Percentiles rank a stretch among this genome's conserved stretches.
Evolutionary conservation across 1,140 invertebrate genomes (phyloP).

Genomic region (Calosoma granatense): DNA sequence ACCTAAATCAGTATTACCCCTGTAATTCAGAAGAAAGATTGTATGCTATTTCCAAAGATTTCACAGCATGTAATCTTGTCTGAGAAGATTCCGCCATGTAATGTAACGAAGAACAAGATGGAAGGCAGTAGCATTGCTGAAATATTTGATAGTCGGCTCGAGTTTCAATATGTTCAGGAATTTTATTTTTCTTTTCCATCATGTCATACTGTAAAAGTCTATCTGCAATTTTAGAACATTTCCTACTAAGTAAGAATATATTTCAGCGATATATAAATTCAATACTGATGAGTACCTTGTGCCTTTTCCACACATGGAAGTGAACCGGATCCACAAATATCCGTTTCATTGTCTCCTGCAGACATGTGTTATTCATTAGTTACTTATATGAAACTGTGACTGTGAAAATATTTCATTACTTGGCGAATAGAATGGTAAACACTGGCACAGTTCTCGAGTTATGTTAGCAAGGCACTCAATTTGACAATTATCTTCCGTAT

Average conservation of each 20-base stretch:
- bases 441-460: slow-evolving; percentile 41
- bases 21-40: too few species aligned
- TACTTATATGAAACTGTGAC: background rate
- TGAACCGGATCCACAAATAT: slow-evolving; percentile 37
- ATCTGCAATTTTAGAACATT: background rate
- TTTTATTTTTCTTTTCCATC: background rate
- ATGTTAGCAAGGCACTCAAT: slow-evolving; percentile 53
- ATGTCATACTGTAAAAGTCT: background rate
- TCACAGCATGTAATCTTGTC: too few species aligned
- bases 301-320: slow-evolving; percentile 31
- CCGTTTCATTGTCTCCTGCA: slow-evolving; percentile 33
- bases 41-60: too few species aligned
- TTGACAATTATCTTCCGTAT: slow-evolving; percentile 50
- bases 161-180: background rate
- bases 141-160: slow-evolving; percentile 14
- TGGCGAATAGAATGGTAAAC: slow-evolving; percentile 53
- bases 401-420: too few species aligned
- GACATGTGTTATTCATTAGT: slow-evolving; percentile 13
- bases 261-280: background rate
- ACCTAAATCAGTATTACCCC: too few species aligned
- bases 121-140: slow-evolving; percentile 45
- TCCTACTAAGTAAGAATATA: background rate
- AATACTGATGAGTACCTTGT: background rate
- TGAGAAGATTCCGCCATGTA: too few species aligned
- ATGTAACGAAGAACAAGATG: too few species aligned